Evolutionary conservation across 2,797 vertebrate genomes (phyloP), one percentile per base, ranked within the genome.

Genomic region (Sylvia borin): DNA sequence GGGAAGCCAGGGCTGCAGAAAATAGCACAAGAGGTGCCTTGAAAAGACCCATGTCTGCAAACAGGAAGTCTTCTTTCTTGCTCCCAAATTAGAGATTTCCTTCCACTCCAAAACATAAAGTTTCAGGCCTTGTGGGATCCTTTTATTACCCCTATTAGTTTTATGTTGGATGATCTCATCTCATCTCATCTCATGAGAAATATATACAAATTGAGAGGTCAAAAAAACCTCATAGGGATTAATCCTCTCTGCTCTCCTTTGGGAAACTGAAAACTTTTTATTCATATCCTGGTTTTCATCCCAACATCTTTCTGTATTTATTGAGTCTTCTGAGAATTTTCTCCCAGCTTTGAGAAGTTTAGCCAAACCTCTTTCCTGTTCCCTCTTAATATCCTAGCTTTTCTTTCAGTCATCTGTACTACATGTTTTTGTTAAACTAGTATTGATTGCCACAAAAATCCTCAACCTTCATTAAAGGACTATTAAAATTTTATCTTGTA

Each of bases 161-260:
- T 95, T 85, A 84, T 10, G 83, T 76, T 55, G n/a, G 57, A 91
- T 95, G 93, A 97, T 72, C 58, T 96, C 92, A 96, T 91, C 36
- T 96, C 92, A 96, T 91, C 36, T 36, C 36, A 36, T 36, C 36
- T 36, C 36, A 43, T 65, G 53, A 90, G 58, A 47, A 91, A 85
- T 70, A 89, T 22, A 61, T 34, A 75, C 58, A 90, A 96, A 90
- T 54, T 54, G 78, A 95, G 36, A 27, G 32, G 54, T 92, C 77
- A 92, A 91, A 92, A 64, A 95, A 92, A 88, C 76, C 36, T 88
- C 78, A 54, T 31, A 89, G 62, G 79, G n/a, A 89, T 95, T 93
- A 95, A 84, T 25, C 21, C 42, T 91, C 85, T 93, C 67, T 80
- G 57, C 45, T 85, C 11, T 89, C 89, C 94, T 84, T 68, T 62